These are phyloP conservation scores for Sebastes iracundus DNA, from an alignment of 2,797 vertebrate species.

Conservation along the genomic window DNA sequence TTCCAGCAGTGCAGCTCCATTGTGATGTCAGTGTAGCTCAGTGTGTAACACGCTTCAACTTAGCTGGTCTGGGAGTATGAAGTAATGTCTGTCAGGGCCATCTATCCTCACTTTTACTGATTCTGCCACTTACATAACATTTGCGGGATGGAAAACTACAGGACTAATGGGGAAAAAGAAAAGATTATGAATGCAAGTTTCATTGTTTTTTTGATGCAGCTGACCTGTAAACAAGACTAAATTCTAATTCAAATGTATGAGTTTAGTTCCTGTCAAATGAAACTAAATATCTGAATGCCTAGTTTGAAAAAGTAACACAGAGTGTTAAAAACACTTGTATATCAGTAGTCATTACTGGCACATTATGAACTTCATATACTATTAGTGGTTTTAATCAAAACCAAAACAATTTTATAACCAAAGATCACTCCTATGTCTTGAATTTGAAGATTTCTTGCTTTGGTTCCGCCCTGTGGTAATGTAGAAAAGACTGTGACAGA, in stretches of 20 bases:
- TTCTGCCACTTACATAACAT: slow-evolving; percentile 18
- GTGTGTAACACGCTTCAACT: slow-evolving; percentile 18
- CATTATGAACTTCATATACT: not conserved
- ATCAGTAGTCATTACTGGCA: not conserved
- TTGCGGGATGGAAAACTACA: not conserved
- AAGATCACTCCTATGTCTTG: not conserved
- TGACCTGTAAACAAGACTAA: not conserved
- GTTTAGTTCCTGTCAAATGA: not conserved
- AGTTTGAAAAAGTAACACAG: not conserved
- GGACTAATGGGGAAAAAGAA: not conserved
- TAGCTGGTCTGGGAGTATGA: slow-evolving; percentile 57
- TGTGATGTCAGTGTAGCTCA: slow-evolving; percentile 34
- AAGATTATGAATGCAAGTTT: not conserved
- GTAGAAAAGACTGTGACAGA: not conserved
- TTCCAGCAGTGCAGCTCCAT: slow-evolving; percentile 32
- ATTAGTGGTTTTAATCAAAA: not conserved
- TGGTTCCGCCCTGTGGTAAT: not conserved
- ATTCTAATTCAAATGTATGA: not conserved
- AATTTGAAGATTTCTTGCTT: not conserved
- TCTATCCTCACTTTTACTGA: slow-evolving; percentile 51
- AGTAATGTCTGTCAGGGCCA: slow-evolving; percentile 71
- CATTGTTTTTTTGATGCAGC: not conserved
- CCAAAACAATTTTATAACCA: too few relatives aligned
- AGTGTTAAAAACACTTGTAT: not conserved
- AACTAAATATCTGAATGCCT: not conserved